phyloP scores from a whole-genome alignment of 1,140 invertebrate species.

The Scaptodrosophila lebanonensis region DNA sequence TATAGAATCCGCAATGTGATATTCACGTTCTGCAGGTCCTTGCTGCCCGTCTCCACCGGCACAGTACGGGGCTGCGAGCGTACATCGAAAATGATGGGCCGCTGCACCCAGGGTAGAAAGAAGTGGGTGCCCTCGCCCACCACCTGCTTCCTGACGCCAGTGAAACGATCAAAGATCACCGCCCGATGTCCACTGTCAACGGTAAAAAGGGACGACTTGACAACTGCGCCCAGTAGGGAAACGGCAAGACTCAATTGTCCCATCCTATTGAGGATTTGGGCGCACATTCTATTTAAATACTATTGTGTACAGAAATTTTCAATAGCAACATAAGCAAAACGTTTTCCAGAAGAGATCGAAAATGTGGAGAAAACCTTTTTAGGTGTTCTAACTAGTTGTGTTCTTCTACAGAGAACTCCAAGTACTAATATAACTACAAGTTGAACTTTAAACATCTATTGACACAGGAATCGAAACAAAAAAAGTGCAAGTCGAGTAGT shows the following conservation, averaged over 20 bases:
- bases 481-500: too few species aligned
- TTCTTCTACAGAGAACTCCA: too few species aligned
- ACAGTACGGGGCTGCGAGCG: constrained; percentile 97
- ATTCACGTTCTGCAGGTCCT: constrained; percentile 99
- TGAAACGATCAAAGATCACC: constrained; percentile 99
- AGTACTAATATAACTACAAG: too few species aligned
- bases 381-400: too few species aligned
- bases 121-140: constrained; percentile 99
- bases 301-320: constrained; percentile 78
- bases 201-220: constrained; percentile 99
- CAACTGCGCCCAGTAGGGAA: constrained; percentile 93
- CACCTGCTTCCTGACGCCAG: constrained; percentile 93
- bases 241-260: constrained; percentile 95
- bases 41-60: constrained; percentile 97
- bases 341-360: too few species aligned
- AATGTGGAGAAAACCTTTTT: too few species aligned
- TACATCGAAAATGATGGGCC: constrained; percentile 98
- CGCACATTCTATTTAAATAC: too few species aligned
- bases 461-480: too few species aligned
- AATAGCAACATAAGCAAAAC: constrained; percentile 7
- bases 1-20: constrained; percentile 99
- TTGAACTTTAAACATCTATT: too few species aligned
- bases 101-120: constrained; percentile 98
- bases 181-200: constrained; percentile 99
- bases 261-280: constrained; percentile 92